Evolutionary conservation across 1,140 invertebrate species (phyloP).

Genomic region (Hormaphis cornu): DNA sequence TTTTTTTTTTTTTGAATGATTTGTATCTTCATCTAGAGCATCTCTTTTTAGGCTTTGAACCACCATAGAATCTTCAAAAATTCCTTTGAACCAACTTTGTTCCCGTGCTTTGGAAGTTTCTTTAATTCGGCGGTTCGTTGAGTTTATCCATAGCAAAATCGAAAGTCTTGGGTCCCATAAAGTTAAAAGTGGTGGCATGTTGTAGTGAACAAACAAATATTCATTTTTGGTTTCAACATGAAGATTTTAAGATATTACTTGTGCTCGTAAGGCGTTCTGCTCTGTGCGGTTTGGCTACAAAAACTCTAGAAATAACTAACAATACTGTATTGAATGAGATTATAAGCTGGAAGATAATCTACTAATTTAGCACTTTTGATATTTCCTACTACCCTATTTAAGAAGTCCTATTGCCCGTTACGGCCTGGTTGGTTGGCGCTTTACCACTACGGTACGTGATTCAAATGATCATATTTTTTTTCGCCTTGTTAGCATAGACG

Average conservation of each 20-base stretch:
- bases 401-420: no score
- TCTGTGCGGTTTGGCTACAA: neutral
- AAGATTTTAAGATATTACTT: slow-evolving; percentile 12
- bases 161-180: neutral
- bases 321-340: neutral
- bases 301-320: neutral
- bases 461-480: no score
- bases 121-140: neutral
- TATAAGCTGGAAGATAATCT: neutral
- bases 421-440: no score
- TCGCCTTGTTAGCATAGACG: no score
- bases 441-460: no score
- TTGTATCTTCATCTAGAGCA: no score
- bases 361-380: neutral
- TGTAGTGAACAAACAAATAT: neutral
- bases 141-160: neutral
- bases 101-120: no score
- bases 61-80: no score
- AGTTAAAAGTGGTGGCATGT: neutral
- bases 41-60: no score
- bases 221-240: slow-evolving; percentile 1
- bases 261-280: neutral
- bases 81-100: no score
- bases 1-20: no score
- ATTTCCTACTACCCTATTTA: no score